phyloP scores from a whole-genome alignment of 2,888 invertebrate genomes.

The Aphelenchoides bicaudatus region DNA sequence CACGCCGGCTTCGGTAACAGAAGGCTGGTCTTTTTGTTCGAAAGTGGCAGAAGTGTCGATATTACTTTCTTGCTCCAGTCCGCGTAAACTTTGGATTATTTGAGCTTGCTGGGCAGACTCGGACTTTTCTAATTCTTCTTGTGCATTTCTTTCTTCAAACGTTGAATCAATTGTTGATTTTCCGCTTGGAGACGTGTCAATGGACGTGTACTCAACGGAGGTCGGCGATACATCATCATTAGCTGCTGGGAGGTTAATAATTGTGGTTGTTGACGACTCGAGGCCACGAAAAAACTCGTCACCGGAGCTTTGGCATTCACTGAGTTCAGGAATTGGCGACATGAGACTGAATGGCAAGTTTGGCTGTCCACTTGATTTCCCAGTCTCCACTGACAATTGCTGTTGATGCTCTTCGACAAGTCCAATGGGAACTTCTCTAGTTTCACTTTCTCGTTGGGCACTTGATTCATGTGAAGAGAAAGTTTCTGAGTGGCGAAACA shows the following conservation, averaged over 20 bases:
- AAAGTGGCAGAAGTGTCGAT: neutral
- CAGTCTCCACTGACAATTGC: neutral
- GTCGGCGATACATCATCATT: neutral
- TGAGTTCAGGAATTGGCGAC: constrained; percentile 2
- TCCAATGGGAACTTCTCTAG: too few relatives aligned
- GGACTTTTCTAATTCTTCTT: too few relatives aligned
- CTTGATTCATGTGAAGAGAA: constrained; percentile 1
- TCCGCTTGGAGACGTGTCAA: too few relatives aligned
- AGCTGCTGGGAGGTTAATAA: too few relatives aligned
- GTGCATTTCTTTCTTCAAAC: too few relatives aligned
- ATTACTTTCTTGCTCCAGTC: neutral
- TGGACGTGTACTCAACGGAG: neutral
- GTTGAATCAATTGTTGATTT: too few relatives aligned
- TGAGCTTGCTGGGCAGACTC: constrained; percentile 3
- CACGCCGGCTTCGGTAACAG: neutral
- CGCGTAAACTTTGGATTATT: constrained; percentile 7
- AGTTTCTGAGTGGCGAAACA: constrained; percentile 3
- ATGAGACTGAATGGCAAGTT: neutral
- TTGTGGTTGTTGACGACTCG: too few relatives aligned
- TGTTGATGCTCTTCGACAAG: neutral
- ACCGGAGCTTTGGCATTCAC: neutral
- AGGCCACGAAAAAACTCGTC: too few relatives aligned
- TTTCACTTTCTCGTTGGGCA: too few relatives aligned
- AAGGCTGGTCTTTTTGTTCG: constrained; percentile 1
- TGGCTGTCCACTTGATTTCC: neutral